Evolutionary conservation across 2,113 vertebrate genomes (phyloP).

Genomic region (Neolamprologus toae): DNA sequence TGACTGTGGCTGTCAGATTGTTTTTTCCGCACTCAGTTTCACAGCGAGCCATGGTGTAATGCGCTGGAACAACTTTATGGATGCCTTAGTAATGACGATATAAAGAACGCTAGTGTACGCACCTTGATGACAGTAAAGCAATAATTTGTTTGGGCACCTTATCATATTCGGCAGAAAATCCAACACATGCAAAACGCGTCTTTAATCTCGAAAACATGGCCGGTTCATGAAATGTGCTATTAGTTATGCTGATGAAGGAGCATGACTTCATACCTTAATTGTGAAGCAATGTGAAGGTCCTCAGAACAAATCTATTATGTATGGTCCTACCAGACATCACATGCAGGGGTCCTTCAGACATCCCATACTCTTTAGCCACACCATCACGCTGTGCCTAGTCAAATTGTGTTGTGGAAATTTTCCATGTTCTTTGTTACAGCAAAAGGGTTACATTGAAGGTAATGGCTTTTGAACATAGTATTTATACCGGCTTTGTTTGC

Average conservation of each 20-base stretch:
- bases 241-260: slow-evolving; percentile 63
- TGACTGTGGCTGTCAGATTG: slow-evolving; percentile 11
- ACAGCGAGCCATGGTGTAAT: neutral
- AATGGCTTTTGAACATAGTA: slow-evolving; percentile 43
- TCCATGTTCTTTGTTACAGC: slow-evolving; percentile 27
- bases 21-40: neutral
- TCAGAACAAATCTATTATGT: slow-evolving; percentile 71
- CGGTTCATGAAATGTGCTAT: slow-evolving; percentile 45
- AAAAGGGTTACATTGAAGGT: slow-evolving; percentile 21
- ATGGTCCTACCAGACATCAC: slow-evolving; percentile 50
- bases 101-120: neutral
- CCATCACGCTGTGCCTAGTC: slow-evolving; percentile 14
- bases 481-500: slow-evolving; percentile 51
- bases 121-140: slow-evolving; percentile 27
- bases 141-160: slow-evolving; percentile 27
- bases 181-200: neutral
- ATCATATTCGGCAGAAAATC: slow-evolving; percentile 52
- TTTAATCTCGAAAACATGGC: slow-evolving; percentile 53
- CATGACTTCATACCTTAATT: slow-evolving; percentile 70
- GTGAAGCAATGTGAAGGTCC: slow-evolving; percentile 49
- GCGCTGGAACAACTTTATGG: slow-evolving; percentile 29
- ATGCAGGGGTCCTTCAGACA: slow-evolving; percentile 31
- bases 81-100: slow-evolving; percentile 16
- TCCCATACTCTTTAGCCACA: slow-evolving; percentile 28
- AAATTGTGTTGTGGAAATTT: slow-evolving; percentile 30